Base-by-base conservation (phyloP, 2,113 vertebrate species). In the Fulica atra region DNA sequence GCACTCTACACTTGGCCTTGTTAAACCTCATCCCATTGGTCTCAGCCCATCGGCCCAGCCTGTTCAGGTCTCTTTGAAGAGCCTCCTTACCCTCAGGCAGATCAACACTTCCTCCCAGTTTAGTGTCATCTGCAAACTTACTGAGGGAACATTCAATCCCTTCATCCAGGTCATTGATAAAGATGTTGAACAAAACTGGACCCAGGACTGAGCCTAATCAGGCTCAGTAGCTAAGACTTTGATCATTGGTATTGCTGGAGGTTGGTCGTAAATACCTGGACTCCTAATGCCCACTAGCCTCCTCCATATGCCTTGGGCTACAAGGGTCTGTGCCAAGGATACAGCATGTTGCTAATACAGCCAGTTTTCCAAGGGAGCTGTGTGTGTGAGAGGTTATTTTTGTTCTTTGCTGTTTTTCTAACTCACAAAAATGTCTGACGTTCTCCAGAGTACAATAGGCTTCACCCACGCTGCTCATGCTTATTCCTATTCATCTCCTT, bases 401-500 rank as follows among this genome's bases (percentile, higher is more conserved):
- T 85, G 25, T 72, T 77, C 87, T 56, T 82, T 44, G 40, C 20
- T 89, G 73, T 91, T 76, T 63, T 63, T 31, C 54, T 68, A 59
- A 53, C 68, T 87, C 50, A 36, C 36, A 80, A 59, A 82, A 80
- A 61, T 42, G 10, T n/a, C 60, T 4, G 2, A 35, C 33, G 42
- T 80, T 77, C 79, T 88, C n/a, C 74, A 33, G 70, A 80, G 63
- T 66, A 72, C 59, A 80, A 46, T 2, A 69, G 68, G 29, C 28
- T 83, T 71, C 33, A 46, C 40, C 53, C 50, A 40, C 0, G 0
- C 44, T 59, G 14, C 40, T 91, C 64, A 46, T 56, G 18, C 57
- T 69, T 79, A 5, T 85, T 87, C 82, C 70, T 61, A 35, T 88
- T 80, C 20, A n/a, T 86, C 59, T 86, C 59, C 71, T 80, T 87